Evolutionary conservation across 2,888 invertebrate genomes (phyloP), one percentile per base, ranked within the genome.

Genomic region (Sturmia bella): DNA sequence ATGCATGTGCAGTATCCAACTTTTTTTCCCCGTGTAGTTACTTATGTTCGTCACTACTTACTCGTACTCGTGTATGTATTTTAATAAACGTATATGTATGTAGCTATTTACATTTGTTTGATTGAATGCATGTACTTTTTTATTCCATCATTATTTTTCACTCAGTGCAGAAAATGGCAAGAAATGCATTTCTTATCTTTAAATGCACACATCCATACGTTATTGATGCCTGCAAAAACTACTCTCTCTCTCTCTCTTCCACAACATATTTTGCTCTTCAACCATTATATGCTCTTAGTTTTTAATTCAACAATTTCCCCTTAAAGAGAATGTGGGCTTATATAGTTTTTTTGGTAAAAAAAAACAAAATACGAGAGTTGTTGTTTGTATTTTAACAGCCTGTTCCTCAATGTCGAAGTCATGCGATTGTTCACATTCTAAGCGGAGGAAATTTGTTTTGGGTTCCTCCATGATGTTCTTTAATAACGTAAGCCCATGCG

Each of bases 121-220:
- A 32, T 32, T 32, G 32, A 32, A 32, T 32, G 32, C 32, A 32
- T 32, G 32, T 32, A 32, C 32, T 3, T 45, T 64, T 17, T 7
- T 48, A 74, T 56, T 48, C 48, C 24, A 66, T 57, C 37, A 48
- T 37, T 21, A 12, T 63, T 21, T 45, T 39, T 15, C 57, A 52
- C 39, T 78, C 32, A 48, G 43, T 66, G 57, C 77, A 78, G 13
- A 52, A 66, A 57, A 27, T n/a, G 15, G 21, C 48, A 21, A 56
- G 15, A 50, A 66, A 52, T 79, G 72, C 78, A 79, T 1, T 59
- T 73, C 1, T 66, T 32, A 1, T 79, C 78, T 79, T 73, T 9
- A 61, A 45, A 15, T 19, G 11, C 19, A 6, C 21, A 24, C 19
- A 32, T 32, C 32, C 2, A 17, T n/a, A n/a, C n/a, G 17, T 9